Evolutionary conservation across 2,113 vertebrate species (phyloP).

Genomic region (Spermophilus dauricus): DNA sequence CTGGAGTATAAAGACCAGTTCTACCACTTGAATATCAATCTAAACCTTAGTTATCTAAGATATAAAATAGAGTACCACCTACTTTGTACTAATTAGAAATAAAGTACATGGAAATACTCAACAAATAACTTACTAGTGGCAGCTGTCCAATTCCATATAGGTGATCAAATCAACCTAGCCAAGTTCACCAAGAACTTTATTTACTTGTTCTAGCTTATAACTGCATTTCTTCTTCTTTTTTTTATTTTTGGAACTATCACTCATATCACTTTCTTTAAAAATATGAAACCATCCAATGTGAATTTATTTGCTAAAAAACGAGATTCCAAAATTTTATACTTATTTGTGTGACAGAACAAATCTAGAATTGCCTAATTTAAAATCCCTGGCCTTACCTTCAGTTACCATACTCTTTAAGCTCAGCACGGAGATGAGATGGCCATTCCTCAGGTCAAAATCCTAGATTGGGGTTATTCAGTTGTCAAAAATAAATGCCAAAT

Average conservation of each 20-base stretch:
- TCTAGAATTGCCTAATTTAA: not conserved
- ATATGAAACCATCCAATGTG: not conserved
- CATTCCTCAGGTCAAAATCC: not conserved
- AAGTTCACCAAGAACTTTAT: not conserved
- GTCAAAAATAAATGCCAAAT: not conserved
- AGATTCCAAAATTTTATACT: not conserved
- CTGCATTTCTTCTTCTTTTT: not conserved
- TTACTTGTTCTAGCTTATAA: not conserved
- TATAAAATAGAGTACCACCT: not conserved
- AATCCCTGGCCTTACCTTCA: not conserved
- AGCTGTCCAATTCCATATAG: not conserved
- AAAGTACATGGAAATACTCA: not conserved
- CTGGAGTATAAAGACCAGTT: slow-evolving; percentile 7
- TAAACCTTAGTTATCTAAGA: not conserved
- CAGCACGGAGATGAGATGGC: not conserved
- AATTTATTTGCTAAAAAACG: not conserved
- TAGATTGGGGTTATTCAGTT: not conserved
- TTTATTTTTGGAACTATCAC: not conserved
- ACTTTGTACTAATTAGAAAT: not conserved
- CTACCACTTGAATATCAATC: not conserved
- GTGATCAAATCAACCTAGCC: not conserved
- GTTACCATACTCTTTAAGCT: not conserved
- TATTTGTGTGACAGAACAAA: not conserved
- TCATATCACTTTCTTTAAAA: slow-evolving; percentile 39
- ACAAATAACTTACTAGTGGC: not conserved